Evolutionary conservation across 2,888 invertebrate genomes (phyloP).

Genomic region (Lucinisca nassula): DNA sequence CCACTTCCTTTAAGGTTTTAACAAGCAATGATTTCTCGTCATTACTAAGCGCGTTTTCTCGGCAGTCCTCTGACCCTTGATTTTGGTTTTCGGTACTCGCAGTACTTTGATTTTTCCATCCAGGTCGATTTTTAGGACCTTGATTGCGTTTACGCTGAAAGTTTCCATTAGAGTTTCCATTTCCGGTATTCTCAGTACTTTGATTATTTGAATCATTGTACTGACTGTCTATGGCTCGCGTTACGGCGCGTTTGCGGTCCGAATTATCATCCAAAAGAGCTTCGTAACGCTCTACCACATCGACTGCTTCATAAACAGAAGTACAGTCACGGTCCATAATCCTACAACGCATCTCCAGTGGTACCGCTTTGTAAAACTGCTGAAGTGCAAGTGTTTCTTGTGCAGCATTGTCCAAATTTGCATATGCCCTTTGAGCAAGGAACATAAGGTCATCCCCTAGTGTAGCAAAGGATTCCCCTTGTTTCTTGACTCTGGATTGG

Average conservation of each 20-base stretch:
- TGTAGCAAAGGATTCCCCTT: constrained; percentile 10
- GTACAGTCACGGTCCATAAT: constrained; percentile 24
- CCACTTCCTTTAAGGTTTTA: neutral
- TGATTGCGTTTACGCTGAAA: too few species aligned
- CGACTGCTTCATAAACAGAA: constrained; percentile 22
- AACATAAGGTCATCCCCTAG: constrained; percentile 28
- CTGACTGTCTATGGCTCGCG: neutral
- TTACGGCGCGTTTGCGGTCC: neutral
- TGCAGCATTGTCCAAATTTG: constrained; percentile 5
- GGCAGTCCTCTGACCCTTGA: too few species aligned
- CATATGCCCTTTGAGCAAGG: constrained; percentile 9
- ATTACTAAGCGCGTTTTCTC: too few species aligned
- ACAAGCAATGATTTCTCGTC: too few species aligned
- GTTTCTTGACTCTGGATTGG: neutral
- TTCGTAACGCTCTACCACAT: constrained; percentile 32
- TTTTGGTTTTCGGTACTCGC: too few species aligned
- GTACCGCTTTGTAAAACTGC: constrained; percentile 20
- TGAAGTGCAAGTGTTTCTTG: constrained; percentile 22
- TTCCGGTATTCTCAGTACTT: too few species aligned
- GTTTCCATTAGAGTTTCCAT: too few species aligned
- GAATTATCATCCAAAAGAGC: neutral
- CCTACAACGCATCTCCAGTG: constrained; percentile 31
- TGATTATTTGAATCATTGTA: too few species aligned
- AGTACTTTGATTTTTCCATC: too few species aligned
- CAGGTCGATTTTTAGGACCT: neutral